Evolutionary conservation across 2,113 vertebrate genomes (phyloP).

Genomic region (Acrocephalus kingi): DNA sequence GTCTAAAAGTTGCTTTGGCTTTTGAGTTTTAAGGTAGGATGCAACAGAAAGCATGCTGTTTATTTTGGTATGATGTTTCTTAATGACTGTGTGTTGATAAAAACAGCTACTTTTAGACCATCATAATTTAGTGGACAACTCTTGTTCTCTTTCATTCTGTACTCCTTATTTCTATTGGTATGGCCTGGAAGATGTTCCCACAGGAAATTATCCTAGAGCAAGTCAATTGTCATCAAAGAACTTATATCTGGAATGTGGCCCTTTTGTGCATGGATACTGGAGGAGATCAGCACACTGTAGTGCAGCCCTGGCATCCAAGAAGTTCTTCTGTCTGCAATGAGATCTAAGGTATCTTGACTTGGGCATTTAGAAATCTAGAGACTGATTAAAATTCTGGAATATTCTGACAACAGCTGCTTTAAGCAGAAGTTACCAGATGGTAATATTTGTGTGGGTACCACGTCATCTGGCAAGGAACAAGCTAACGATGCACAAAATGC

Average conservation of each 20-base stretch:
- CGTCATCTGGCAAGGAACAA: constrained; percentile 41
- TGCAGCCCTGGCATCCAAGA: neutral
- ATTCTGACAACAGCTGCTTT: constrained; percentile 46
- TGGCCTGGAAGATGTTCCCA: neutral
- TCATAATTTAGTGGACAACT: neutral
- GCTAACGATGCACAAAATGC: constrained; percentile 41
- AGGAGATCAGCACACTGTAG: neutral
- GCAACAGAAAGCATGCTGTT: neutral
- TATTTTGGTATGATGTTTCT: neutral
- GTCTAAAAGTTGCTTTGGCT: neutral
- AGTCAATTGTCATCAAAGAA: neutral
- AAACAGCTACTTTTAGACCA: neutral
- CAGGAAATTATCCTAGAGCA: neutral
- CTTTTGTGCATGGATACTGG: neutral
- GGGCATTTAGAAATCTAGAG: constrained; percentile 29
- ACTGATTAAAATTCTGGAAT: constrained; percentile 33
- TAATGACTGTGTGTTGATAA: no score
- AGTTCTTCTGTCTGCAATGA: neutral
- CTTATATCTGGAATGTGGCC: neutral
- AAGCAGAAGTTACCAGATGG: constrained; percentile 61
- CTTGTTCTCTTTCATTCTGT: neutral
- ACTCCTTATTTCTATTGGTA: neutral
- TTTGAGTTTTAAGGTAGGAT: neutral
- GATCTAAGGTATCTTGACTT: neutral
- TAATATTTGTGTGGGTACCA: constrained; percentile 58